phyloP scores from a whole-genome alignment of 2,797 vertebrate genomes.

The Amniataba percoides region DNA sequence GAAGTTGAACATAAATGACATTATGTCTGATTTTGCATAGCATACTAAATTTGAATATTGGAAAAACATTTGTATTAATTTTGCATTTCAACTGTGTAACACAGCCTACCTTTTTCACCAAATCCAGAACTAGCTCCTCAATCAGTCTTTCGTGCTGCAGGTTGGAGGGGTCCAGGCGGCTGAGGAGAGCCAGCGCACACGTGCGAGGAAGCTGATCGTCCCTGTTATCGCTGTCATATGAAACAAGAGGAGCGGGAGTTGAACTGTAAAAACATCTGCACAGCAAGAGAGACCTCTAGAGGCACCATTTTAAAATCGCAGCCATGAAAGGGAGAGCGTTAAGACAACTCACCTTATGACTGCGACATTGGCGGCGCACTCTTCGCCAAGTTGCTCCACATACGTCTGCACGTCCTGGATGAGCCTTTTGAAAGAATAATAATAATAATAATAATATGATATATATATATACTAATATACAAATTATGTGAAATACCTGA shows the following conservation, averaged over 20 bases:
- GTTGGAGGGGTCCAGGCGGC: constrained; percentile 86
- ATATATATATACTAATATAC: no score
- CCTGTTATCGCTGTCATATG: constrained; percentile 86
- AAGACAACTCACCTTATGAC: constrained; percentile 82
- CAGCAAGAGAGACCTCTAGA: constrained; percentile 56
- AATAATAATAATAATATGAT: no score
- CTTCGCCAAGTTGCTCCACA: constrained; percentile 89
- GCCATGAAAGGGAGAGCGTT: neutral
- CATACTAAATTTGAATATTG: neutral
- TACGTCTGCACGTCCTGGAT: constrained; percentile 92
- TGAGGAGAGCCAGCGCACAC: constrained; percentile 91
- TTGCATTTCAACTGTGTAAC: neutral
- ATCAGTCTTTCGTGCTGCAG: constrained; percentile 86
- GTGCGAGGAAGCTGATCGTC: constrained; percentile 92
- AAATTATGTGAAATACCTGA: neutral
- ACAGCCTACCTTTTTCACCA: constrained; percentile 90
- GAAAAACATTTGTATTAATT: neutral
- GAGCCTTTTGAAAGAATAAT: constrained; percentile 84
- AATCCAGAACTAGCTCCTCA: constrained; percentile 86
- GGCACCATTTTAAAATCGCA: constrained; percentile 24
- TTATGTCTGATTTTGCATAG: neutral
- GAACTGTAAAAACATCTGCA: constrained; percentile 12
- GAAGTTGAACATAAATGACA: neutral
- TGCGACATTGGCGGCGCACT: constrained; percentile 87
- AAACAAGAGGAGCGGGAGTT: neutral